Base-by-base conservation (phyloP, 2,797 vertebrate genomes). In the Falco berigora region DNA sequence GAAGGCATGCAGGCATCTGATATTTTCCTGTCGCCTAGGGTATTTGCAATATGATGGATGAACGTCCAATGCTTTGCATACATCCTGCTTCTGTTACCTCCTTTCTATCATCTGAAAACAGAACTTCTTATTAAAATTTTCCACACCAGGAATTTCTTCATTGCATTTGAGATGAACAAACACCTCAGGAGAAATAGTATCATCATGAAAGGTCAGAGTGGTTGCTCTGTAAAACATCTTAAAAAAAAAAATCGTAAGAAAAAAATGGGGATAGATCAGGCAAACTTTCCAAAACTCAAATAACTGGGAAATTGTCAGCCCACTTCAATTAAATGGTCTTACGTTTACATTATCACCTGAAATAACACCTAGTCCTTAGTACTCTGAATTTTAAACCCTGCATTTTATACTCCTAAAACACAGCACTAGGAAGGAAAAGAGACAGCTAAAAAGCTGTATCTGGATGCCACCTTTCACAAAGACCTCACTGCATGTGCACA, bases 161-260 rank as follows among this genome's bases (percentile, higher is more conserved):
- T 79, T 92, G 63, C 56, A n/a, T 87, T 79, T 87, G 64, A 92
- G 67, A 90, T 72, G 88, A 96, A 64, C 73, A 94, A 86, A 88
- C 52, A 86, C 49, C 77, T 91, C 71, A 77, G 40, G 83, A 94
- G 86, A 92, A 94, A 92, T 13, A 63, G 71, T 25, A 87, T 61
- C 63, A 44, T 55, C 72, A 47, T 22, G 38, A 95, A 93, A 94
- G 93, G 77, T 94, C 88, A 86, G 28, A 78, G 61, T n/a, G 38
- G 59, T 42, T 92, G 53, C 63, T 85, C 67, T 76, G 56, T 89
- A 82, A 93, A 87, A 82, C 36, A 36, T 34, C 77, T 72, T 50
- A 1, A 27, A 63, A 53, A 44, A 42, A 44, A 44, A 81, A 62
- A 66, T n/a, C 61, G 88, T 66, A 15, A 80, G 67, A 80, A 64